Conservation (phyloP, 2,888 invertebrate genomes). For the Athetis lepigone region DNA sequence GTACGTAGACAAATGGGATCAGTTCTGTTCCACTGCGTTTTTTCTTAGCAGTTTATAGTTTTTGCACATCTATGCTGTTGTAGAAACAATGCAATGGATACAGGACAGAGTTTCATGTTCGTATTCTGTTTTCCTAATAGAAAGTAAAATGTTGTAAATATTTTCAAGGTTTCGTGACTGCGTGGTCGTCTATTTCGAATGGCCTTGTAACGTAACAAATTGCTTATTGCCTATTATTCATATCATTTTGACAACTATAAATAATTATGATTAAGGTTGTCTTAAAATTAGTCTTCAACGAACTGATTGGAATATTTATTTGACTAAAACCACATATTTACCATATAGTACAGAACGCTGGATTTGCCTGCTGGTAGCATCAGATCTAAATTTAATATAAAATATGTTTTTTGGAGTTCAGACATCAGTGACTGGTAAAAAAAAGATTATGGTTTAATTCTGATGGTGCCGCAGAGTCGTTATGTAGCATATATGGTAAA, state of each 20-base stretch:
- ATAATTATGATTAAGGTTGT: conserved; percentile 52
- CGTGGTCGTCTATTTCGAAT: conserved; percentile 50
- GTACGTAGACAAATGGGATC: conserved; percentile 17
- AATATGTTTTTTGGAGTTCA: not conserved
- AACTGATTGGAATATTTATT: conserved; percentile 65
- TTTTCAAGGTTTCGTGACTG: conserved; percentile 26
- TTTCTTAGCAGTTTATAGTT: not conserved
- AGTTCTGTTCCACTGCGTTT: conserved; percentile 17
- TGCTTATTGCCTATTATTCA: conserved; percentile 53
- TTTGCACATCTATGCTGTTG: not conserved
- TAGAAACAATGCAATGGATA: conserved; percentile 8
- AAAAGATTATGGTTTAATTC: too few relatives aligned
- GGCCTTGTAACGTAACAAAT: conserved; percentile 40
- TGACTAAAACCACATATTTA: conserved; percentile 50
- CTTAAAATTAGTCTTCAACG: conserved; percentile 52
- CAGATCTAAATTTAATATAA: conserved; percentile 1
- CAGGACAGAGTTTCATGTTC: not conserved
- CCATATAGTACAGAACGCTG: conserved; percentile 34
- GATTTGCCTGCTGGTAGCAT: conserved; percentile 20
- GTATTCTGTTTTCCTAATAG: conserved; percentile 32
- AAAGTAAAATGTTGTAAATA: conserved; percentile 52
- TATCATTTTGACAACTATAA: conserved; percentile 53
- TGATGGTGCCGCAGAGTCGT: conserved; percentile 19
- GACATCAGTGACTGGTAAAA: not conserved
- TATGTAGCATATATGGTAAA: conserved; percentile 41